Evolutionary conservation across 2,113 vertebrate genomes (phyloP).

Genomic region (Paralichthys olivaceus): DNA sequence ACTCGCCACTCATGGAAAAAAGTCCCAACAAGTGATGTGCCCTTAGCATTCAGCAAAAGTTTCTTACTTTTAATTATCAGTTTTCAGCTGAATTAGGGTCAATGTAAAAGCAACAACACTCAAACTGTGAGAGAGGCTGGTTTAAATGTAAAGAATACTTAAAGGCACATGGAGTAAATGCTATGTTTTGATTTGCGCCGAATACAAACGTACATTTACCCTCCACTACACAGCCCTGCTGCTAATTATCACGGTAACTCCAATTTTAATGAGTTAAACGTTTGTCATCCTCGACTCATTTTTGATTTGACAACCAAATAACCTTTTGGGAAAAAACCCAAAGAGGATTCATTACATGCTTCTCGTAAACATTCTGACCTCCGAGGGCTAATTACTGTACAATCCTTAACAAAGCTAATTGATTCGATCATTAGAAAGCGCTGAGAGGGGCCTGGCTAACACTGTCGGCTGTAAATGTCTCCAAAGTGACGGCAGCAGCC

Average conservation of each 20-base stretch:
- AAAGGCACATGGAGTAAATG: too few species aligned
- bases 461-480: constrained; percentile 45
- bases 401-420: constrained; percentile 57
- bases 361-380: constrained; percentile 50
- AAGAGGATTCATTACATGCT: constrained; percentile 22
- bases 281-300: constrained; percentile 31
- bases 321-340: constrained; percentile 46
- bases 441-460: not conserved
- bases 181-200: too few species aligned
- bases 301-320: constrained; percentile 49
- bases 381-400: constrained; percentile 69
- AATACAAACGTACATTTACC: not conserved
- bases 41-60: not conserved
- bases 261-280: constrained; percentile 35
- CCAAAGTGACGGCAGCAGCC: constrained; percentile 22
- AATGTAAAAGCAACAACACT: not conserved
- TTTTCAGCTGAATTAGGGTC: not conserved
- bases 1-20: not conserved
- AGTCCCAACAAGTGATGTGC: not conserved
- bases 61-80: not conserved
- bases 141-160: too few species aligned
- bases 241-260: constrained; percentile 32
- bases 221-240: not conserved
- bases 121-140: too few species aligned
- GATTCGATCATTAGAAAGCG: constrained; percentile 59